Conservation (phyloP, 2,888 invertebrate genomes). For the Cremastinae sp. region DNA sequence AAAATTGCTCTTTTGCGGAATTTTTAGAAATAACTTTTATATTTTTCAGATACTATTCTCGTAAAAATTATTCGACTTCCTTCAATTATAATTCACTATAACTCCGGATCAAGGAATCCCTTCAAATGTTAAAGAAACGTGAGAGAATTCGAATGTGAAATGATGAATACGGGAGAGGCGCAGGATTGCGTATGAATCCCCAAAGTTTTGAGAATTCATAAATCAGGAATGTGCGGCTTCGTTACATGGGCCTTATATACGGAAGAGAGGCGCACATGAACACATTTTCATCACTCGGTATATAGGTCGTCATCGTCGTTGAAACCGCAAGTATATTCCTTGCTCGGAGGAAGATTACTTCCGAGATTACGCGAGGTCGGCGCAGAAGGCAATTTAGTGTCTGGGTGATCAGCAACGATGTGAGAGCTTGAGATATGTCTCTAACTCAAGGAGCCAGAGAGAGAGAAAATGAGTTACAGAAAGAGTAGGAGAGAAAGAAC, state of each 20-base stretch:
- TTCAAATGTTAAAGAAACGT: too few species aligned
- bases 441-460: not conserved
- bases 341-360: conserved; percentile 58
- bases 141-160: not conserved
- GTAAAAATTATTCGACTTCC: too few species aligned
- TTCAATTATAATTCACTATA: too few species aligned
- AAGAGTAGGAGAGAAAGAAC: conserved; percentile 4
- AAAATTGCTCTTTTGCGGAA: too few species aligned
- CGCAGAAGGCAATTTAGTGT: conserved; percentile 64
- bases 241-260: not conserved
- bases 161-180: not conserved
- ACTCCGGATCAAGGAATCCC: too few species aligned
- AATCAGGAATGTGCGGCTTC: conserved; percentile 3
- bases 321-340: conserved; percentile 50
- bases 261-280: conserved; percentile 1
- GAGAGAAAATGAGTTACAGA: conserved; percentile 1
- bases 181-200: not conserved
- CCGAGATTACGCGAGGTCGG: conserved; percentile 60
- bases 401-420: conserved; percentile 61
- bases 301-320: conserved; percentile 37
- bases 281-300: not conserved
- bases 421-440: not conserved
- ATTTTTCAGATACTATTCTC: too few species aligned
- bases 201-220: conserved; percentile 17
- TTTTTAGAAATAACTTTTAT: too few species aligned